Evolutionary conservation across 1,140 invertebrate species (phyloP), one percentile per base, ranked within the genome.

Genomic region (Drosophila novamexicana): DNA sequence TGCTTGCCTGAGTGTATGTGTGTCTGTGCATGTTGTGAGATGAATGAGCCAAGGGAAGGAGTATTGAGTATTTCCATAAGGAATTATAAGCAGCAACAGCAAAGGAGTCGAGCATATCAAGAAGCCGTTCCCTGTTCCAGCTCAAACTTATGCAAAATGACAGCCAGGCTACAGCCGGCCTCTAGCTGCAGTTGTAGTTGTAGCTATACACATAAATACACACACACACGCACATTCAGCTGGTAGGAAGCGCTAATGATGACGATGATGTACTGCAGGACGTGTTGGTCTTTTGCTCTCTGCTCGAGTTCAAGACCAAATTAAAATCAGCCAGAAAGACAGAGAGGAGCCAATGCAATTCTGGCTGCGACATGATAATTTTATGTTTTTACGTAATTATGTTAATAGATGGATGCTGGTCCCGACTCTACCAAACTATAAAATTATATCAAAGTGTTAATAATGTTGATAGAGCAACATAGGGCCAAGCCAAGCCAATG

Each of bases 371-470:
- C 85, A 90, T 76, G 80, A 89, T 89, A 89, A 88, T 88, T 88
- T 88, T 58, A 78, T 84, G 75, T 84, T 89, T 88, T 78, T 84
- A 81, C 67, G 63, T 89, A 89, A 89, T 89, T 81, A 89, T 89
- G 81, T 89, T 89, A 84, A 84, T 89, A 81, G 80, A 71, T 86
- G 81, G 76, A 88, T 86, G 69, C 77, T 14, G 54, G 39, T 32
- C 37, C 42, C 42, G 7, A 65, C 22, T 50, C 39, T 67, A 44
- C 49, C 61, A 80, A 88, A 89, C 79, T 77, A 63, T 65, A 72
- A 84, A 88, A 84, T 77, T 89, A 78, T 83, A 88, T 89, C 77
- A 89, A 89, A 89, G 84, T 89, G 84, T 89, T 89, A 89, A 89
- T 89, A 89, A 89, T 75, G 84, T 75, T 77, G 56, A 53, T 63